Percentiles rank a stretch among this genome's conserved stretches.
Conservation (phyloP, 2,797 vertebrate species). For the Hyperoplus lanceolatus region DNA sequence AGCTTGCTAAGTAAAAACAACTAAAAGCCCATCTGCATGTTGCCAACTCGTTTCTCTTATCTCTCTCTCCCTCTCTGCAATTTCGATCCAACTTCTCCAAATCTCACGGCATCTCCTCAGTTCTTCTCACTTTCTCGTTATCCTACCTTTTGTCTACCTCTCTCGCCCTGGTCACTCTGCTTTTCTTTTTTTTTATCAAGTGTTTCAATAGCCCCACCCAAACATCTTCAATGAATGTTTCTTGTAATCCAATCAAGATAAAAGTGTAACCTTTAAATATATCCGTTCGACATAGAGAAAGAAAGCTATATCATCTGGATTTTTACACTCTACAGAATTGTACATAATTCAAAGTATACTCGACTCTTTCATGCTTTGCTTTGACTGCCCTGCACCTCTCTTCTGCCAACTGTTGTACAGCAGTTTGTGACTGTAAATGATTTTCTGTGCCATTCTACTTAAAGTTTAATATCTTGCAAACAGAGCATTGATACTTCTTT, state of each 20-base stretch:
- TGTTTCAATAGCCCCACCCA: constrained; percentile 69
- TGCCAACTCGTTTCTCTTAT: constrained; percentile 55
- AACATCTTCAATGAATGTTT: constrained; percentile 83
- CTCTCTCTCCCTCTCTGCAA: constrained; percentile 50
- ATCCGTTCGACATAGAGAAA: constrained; percentile 73
- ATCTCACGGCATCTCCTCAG: constrained; percentile 42
- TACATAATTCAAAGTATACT: constrained; percentile 78
- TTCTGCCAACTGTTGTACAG: constrained; percentile 88
- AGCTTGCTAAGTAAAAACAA: constrained; percentile 96
- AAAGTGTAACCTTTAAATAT: constrained; percentile 81
- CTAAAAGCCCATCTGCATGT: constrained; percentile 88
- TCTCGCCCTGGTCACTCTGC: constrained; percentile 50
- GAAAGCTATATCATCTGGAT: constrained; percentile 65
- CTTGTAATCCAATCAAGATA: constrained; percentile 81
- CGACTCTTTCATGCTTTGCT: constrained; percentile 79
- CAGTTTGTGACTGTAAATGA: constrained; percentile 93
- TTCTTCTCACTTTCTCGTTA: constrained; percentile 55
- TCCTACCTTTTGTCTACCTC: constrained; percentile 61
- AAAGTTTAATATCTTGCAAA: constrained; percentile 88
- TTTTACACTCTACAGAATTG: constrained; percentile 84
- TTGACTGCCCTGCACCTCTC: constrained; percentile 77
- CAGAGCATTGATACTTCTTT: constrained; percentile 84
- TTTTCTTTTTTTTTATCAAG: constrained; percentile 72
- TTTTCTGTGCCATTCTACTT: constrained; percentile 88
- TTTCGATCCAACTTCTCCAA: constrained; percentile 65